phyloP scores from a whole-genome alignment of 2,113 vertebrate genomes.

The Sceloporus tristichus region DNA sequence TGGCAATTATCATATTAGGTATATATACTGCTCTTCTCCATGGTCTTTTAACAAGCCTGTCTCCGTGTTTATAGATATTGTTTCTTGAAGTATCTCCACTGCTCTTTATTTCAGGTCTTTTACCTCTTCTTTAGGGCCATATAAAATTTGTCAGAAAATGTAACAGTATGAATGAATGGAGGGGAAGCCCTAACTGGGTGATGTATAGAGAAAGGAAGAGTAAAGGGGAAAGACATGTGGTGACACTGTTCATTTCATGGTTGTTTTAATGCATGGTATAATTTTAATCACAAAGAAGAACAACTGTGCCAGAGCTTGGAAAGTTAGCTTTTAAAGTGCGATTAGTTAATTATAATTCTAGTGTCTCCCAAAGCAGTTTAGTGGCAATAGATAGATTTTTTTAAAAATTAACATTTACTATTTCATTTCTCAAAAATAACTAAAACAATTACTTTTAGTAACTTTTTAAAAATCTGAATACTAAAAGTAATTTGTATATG shows the following conservation, averaged over 20 bases:
- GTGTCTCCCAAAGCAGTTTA: too few species aligned
- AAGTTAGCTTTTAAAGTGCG: too few species aligned
- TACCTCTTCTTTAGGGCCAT: background rate
- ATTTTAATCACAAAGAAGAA: background rate
- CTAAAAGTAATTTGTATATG: too few species aligned
- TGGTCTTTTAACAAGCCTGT: background rate
- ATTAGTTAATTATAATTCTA: too few species aligned
- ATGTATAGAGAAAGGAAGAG: background rate
- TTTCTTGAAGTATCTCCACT: background rate
- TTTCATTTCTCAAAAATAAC: too few species aligned
- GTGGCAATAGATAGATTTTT: too few species aligned
- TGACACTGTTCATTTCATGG: background rate
- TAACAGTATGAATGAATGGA: background rate
- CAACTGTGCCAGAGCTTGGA: background rate
- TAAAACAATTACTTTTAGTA: too few species aligned
- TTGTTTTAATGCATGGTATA: background rate
- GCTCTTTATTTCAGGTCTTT: background rate
- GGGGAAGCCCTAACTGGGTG: too few species aligned
- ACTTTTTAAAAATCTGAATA: too few species aligned
- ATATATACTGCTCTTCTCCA: background rate
- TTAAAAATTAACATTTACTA: too few species aligned
- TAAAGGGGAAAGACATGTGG: background rate
- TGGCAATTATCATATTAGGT: background rate
- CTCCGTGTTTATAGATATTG: background rate
- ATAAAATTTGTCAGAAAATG: background rate